Percentiles rank a stretch among this genome's conserved stretches.
Evolutionary conservation across 2,113 vertebrate species (phyloP).

Genomic region (Procavia capensis): DNA sequence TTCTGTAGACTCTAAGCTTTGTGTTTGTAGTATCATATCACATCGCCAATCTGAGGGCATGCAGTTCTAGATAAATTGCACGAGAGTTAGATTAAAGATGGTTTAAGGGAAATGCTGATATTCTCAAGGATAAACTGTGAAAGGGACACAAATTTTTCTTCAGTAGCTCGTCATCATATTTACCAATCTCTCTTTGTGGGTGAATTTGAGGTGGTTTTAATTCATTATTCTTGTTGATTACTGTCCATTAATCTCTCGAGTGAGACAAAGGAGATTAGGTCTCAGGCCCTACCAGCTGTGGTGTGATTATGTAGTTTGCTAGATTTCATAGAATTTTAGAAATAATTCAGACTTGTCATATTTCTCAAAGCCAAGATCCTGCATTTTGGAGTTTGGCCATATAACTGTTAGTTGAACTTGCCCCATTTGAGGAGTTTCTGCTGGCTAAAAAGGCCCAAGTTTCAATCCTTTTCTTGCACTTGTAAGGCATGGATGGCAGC

Average conservation of each 20-base stretch:
- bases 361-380: neutral
- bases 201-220: neutral
- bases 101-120: neutral
- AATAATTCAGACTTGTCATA: neutral
- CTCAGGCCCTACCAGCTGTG: neutral
- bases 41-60: neutral
- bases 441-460: neutral
- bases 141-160: neutral
- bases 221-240: neutral
- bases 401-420: conserved; percentile 11
- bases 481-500: neutral
- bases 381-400: neutral
- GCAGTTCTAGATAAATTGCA: neutral
- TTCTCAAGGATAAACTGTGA: neutral
- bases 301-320: neutral
- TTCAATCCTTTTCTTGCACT: neutral
- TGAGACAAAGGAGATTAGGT: neutral
- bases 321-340: neutral
- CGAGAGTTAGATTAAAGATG: neutral
- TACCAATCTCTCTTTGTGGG: neutral
- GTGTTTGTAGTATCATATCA: neutral
- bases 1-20: neutral
- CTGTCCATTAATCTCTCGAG: neutral
- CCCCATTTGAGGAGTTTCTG: neutral
- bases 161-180: neutral